Conservation (phyloP, 2,113 vertebrate genomes). For the Columba janthina region DNA sequence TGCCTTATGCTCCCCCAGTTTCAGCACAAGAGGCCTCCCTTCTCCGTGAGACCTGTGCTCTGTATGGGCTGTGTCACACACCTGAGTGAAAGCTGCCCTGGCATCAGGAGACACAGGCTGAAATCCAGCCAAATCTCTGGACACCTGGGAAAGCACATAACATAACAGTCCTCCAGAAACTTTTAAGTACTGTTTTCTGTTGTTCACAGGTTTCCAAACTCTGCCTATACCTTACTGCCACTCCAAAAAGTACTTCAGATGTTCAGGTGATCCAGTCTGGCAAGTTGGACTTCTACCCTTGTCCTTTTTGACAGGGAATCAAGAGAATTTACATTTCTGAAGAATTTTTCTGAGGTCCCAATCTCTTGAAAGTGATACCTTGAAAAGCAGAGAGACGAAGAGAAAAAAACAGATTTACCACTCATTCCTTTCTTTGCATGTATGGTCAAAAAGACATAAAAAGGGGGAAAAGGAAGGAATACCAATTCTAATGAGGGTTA, state of each 20-base stretch:
- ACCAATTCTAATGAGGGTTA: neutral
- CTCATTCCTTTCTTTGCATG: neutral
- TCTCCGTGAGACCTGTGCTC: neutral
- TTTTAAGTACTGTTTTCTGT: neutral
- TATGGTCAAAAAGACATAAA: neutral
- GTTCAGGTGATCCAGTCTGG: neutral
- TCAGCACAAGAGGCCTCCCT: fast-evolving
- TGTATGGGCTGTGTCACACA: fast-evolving
- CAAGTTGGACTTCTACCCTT: neutral
- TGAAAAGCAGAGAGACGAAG: neutral
- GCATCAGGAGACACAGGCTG: fast-evolving
- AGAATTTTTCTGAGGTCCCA: neutral
- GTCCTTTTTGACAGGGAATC: neutral
- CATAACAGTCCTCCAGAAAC: neutral
- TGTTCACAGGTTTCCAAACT: neutral
- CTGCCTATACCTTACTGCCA: neutral
- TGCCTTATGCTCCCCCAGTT: fast-evolving
- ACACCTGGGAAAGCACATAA: neutral
- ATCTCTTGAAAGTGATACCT: neutral
- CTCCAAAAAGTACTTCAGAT: neutral
- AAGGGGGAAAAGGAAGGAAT: neutral
- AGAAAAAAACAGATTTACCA: neutral
- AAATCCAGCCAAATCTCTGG: neutral
- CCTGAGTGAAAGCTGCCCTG: neutral
- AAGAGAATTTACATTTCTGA: neutral